Base-by-base conservation (phyloP, 2,113 vertebrate genomes). In the Gracilinanus agilis region DNA sequence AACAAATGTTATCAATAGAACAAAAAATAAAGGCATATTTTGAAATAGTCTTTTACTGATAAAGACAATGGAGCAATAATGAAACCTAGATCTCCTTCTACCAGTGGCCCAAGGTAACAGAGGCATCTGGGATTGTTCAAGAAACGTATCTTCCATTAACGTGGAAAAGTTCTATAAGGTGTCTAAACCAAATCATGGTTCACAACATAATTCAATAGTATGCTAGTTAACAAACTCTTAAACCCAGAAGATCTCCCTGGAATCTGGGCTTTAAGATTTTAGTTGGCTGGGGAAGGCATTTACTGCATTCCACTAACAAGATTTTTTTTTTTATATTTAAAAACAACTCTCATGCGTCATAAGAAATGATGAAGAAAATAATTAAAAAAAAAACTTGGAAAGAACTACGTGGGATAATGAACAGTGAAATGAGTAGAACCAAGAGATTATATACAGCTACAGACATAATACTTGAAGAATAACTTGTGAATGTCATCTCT, bases 61-160 rank as follows among this genome's bases (percentile, higher is more conserved):
- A 91, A 92, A 88, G 23, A 55, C 55, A 96, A 54, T 67, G 40
- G 93, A 29, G 25, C 9, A 8, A 24, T 29, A 6, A 91, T 83
- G 55, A 44, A 93, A 24, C 2, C 24, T 54, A 24, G 3, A 1
- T 83, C 93, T 89, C 91, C 10, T 94, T 90, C 25, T 67, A 67
- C 9, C 12, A 95, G 40, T 88, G 34, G 13, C 0, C 90, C 25
- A 27, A 44, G 58, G 90, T 34, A 54, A 44, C 27, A 89, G 54
- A 97, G 44, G n/a, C 2, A 54, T 89, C 53, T 83, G 67, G 67
- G 34, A 83, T 83, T 83, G 67, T 83, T 21, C 7, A 53, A 55
- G 55, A 88, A 95, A 90, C 7, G n/a, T 94, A 75, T 53, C 49
- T 61, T 92, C 67, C 67, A 21, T 40, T 75, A 40, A 83, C 6